Evolutionary conservation across 2,888 invertebrate species (phyloP).

Genomic region (Uropetala carovei): DNA sequence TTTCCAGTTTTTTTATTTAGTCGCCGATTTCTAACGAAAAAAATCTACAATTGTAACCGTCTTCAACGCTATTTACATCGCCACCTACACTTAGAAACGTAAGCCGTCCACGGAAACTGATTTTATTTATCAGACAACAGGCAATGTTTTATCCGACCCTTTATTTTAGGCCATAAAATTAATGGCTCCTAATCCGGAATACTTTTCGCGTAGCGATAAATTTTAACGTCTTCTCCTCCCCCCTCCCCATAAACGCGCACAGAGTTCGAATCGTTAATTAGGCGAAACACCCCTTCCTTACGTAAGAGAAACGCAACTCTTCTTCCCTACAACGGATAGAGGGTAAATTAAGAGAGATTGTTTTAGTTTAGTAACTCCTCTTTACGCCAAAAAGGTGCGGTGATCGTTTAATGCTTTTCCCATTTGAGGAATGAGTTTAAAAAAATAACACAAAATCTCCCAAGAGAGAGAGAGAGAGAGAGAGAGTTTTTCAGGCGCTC

Average conservation of each 20-base stretch:
- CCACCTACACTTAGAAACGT: too few relatives aligned
- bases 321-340: background rate
- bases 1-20: too few relatives aligned
- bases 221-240: background rate
- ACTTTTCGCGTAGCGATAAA: constrained; percentile 1
- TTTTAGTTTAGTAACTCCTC: constrained; percentile 4
- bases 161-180: background rate
- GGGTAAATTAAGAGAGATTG: constrained; percentile 18
- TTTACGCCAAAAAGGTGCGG: background rate
- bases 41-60: too few relatives aligned
- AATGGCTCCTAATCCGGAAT: constrained; percentile 13
- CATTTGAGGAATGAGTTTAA: background rate
- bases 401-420: background rate
- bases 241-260: background rate
- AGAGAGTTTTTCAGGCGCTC: too few relatives aligned
- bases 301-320: background rate
- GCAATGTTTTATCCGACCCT: too few relatives aligned
- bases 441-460: too few relatives aligned
- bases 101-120: too few relatives aligned
- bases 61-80: too few relatives aligned
- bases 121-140: too few relatives aligned
- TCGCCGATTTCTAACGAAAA: too few relatives aligned
- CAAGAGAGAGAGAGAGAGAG: too few relatives aligned
- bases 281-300: background rate
- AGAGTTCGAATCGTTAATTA: constrained; percentile 19